Percentiles rank a stretch among this genome's conserved stretches.
Conservation (phyloP, 2,113 vertebrate genomes). For the Struthidea cinerea region DNA sequence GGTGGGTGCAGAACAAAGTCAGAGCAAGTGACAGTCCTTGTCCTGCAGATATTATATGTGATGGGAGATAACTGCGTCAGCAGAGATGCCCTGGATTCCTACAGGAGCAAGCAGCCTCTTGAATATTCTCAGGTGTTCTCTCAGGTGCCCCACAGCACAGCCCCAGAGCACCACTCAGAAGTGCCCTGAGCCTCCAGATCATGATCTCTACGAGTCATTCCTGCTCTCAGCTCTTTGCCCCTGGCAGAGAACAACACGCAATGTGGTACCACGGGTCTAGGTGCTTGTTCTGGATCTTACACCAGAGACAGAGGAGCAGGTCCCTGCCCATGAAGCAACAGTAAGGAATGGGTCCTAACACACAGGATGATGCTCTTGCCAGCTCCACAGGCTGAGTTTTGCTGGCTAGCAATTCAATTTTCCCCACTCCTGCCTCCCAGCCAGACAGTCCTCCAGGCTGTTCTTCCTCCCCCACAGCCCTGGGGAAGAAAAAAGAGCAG, state of each 20-base stretch:
- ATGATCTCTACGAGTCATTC: not conserved
- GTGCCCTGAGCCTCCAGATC: not conserved
- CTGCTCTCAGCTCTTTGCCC: not conserved
- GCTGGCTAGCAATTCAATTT: not conserved
- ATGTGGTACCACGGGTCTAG: not conserved
- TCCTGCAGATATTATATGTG: not conserved
- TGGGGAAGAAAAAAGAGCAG: not conserved
- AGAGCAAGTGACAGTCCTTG: not conserved
- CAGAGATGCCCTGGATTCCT: not conserved
- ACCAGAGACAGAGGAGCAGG: not conserved
- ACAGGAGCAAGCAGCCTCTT: not conserved
- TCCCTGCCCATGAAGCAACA: not conserved
- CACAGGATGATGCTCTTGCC: not conserved
- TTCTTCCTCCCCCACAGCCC: not conserved
- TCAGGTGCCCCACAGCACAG: not conserved
- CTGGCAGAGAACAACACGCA: not conserved
- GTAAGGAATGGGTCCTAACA: not conserved
- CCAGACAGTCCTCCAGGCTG: not conserved
- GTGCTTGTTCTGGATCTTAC: not conserved
- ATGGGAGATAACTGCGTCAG: not conserved
- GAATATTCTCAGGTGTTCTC: not conserved
- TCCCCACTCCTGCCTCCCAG: not conserved
- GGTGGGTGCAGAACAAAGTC: not conserved
- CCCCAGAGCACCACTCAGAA: not conserved
- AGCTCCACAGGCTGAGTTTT: not conserved